Evolutionary conservation across 1,140 invertebrate species (phyloP).

Genomic region (Steinernema khuongi): DNA sequence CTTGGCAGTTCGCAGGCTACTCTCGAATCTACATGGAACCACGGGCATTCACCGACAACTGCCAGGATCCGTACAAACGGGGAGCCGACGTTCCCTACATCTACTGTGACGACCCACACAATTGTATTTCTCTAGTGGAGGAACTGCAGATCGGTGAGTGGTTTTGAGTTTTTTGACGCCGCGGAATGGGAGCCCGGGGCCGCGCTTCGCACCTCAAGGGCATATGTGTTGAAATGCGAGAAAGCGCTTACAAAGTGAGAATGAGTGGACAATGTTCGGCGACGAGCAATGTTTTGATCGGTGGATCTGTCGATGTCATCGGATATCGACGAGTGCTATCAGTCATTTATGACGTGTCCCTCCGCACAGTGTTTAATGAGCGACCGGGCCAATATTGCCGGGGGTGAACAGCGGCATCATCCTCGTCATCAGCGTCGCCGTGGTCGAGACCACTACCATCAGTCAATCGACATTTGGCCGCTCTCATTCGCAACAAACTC

Average conservation of each 20-base stretch:
- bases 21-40: constrained; percentile 47
- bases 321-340: background rate
- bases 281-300: constrained; percentile 11
- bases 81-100: constrained; percentile 43
- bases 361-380: no score
- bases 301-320: background rate
- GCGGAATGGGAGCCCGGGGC: background rate
- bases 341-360: constrained; percentile 7
- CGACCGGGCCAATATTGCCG: no score
- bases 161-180: background rate
- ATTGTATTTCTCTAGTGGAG: constrained; percentile 46
- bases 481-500: background rate
- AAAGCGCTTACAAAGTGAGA: constrained; percentile 9
- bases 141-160: constrained; percentile 46
- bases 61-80: constrained; percentile 40
- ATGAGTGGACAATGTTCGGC: background rate
- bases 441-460: background rate
- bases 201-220: background rate
- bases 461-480: background rate
- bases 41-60: constrained; percentile 45
- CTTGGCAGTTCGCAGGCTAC: constrained; percentile 52
- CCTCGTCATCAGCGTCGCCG: background rate
- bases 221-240: constrained; percentile 2
- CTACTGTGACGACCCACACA: constrained; percentile 39
- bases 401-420: background rate